These are phyloP conservation scores for Tridacna gigas DNA, from an alignment of 2,888 invertebrate genomes.

Conservation along the genomic window DNA sequence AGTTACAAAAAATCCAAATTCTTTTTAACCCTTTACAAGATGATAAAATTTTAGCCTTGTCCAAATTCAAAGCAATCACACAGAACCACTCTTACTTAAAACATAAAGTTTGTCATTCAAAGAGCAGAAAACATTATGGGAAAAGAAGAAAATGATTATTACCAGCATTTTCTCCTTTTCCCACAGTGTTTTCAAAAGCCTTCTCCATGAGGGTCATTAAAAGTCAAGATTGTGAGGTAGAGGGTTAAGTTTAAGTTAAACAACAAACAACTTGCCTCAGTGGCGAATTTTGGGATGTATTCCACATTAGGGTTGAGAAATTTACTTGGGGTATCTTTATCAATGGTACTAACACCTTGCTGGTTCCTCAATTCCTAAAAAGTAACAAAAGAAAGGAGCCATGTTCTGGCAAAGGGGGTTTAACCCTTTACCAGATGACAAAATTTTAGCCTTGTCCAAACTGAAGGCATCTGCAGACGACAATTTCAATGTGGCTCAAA, in stretches of 20 bases:
- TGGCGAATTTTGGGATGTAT: conserved; percentile 52
- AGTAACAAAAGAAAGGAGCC: not conserved
- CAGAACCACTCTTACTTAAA: too few relatives aligned
- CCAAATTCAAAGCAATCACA: too few relatives aligned
- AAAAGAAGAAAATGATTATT: not conserved
- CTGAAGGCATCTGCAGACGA: too few relatives aligned
- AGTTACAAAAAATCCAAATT: too few relatives aligned
- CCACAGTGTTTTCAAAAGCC: not conserved
- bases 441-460: too few relatives aligned
- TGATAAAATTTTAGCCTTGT: too few relatives aligned
- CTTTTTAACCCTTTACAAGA: too few relatives aligned
- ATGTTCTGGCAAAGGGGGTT: too few relatives aligned
- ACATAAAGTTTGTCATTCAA: not conserved
- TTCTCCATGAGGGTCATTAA: not conserved
- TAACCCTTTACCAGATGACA: too few relatives aligned
- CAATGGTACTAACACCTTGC: conserved; percentile 20
- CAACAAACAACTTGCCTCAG: conserved; percentile 32
- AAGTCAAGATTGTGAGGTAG: too few relatives aligned
- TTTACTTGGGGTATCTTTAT: conserved; percentile 78
- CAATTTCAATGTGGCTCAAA: too few relatives aligned
- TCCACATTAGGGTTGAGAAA: conserved; percentile 74
- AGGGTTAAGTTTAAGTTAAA: too few relatives aligned
- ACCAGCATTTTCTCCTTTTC: not conserved
- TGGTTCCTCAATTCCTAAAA: conserved; percentile 45
- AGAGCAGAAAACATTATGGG: not conserved